These are phyloP conservation scores for Anas bahamensis DNA, from an alignment of 2,797 vertebrate genomes.

Conservation along the genomic window DNA sequence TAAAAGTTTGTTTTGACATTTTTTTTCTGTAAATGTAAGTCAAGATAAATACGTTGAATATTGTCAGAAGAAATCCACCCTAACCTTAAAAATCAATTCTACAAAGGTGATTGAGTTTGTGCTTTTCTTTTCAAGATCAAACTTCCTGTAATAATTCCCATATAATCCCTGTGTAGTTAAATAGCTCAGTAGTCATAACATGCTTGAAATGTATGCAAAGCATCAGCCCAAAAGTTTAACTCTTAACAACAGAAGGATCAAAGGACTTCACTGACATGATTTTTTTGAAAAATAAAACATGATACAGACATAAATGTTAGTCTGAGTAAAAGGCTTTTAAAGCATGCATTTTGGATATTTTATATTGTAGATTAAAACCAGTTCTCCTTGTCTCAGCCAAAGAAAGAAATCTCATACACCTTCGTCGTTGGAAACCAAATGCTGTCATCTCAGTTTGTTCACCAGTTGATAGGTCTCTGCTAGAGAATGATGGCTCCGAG, in stretches of 20 bases:
- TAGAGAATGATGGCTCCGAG: neutral
- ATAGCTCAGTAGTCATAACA: neutral
- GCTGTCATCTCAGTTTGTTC: neutral
- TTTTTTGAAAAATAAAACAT: conserved; percentile 52
- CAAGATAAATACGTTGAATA: neutral
- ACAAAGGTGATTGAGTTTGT: conserved; percentile 10
- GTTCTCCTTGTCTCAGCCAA: neutral
- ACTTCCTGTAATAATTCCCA: conserved; percentile 56
- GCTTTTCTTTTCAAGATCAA: conserved; percentile 52
- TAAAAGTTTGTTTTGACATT: neutral
- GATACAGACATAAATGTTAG: conserved; percentile 34
- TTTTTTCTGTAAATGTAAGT: neutral
- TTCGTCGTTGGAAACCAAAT: neutral
- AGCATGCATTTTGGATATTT: conserved; percentile 6
- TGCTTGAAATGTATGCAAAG: conserved; percentile 44
- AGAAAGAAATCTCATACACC: neutral
- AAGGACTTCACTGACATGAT: conserved; percentile 16
- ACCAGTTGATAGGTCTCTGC: neutral
- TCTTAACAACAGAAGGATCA: conserved; percentile 46
- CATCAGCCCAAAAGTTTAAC: conserved; percentile 3
- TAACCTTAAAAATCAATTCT: conserved; percentile 24
- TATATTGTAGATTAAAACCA: neutral
- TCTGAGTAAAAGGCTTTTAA: neutral
- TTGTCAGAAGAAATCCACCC: neutral
- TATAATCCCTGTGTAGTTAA: conserved; percentile 54